Base-by-base conservation (phyloP, 1,140 invertebrate genomes). In the Bombus consobrinus region DNA sequence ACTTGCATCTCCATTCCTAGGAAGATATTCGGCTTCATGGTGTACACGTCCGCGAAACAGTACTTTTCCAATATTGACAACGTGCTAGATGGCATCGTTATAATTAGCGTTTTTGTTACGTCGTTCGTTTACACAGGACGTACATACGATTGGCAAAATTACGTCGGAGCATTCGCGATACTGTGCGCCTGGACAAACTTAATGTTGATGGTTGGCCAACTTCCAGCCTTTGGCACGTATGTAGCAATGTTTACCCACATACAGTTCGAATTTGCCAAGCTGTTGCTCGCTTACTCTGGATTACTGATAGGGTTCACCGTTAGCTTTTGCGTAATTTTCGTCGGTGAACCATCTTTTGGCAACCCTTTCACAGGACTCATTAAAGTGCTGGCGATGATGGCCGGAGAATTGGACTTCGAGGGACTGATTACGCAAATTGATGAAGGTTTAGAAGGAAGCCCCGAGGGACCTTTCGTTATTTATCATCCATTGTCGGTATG, bases 221-320 rank as follows among this genome's bases (percentile, higher is more conserved):
- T 97, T 18, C 97, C 97, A 25, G 95, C 96, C 87, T 97, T 97
- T 88, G 97, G 96, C 18, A 96, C 96, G 41, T 97, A 97, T 85
- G 96, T 97, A 1, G 96, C 96, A 0, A 97, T 97, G 96, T 97
- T 96, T 83, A 96, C 96, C n/a, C 96, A 96, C 79, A 96, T 97
- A 47, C 95, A 96, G 37, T 96, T 95, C 59, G 96, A 97, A 87
- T 97, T 97, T 85, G 93, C 96, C 2, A 97, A 97, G 89, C 90
- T 97, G 25, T 87, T 97, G 5, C 78, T 96, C 9, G 96, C 96
- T 0, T 97, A 97, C 85, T 95, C 96, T 5, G 96, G 96, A 37
- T 89, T 97, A 9, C 91, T 97, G 18, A 95, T 97, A 59, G 97
- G 96, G 6, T 97, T 97, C 87, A 96, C 96, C 0, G 96, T 97